Evolutionary conservation across 64 coral and sea anemone genomes (phyloP), one percentile per base, ranked within the genome.

Genomic region (Trachythela sp.): DNA sequence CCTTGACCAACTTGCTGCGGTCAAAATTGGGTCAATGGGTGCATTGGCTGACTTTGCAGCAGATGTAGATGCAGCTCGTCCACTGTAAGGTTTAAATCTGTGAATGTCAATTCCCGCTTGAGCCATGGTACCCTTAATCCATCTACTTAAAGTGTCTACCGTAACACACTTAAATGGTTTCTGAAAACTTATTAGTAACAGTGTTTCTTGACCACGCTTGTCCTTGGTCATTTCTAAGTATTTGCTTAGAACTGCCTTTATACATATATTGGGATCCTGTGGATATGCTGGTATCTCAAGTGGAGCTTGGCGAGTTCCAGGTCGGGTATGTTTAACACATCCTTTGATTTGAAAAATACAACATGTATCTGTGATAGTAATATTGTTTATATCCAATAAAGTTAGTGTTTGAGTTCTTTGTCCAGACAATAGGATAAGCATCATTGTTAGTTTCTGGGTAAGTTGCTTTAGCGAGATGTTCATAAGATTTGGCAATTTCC

Each of bases 91-190:
- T 35, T 80, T 80, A 40, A 37, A 80, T 29, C 37, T 20, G 2
- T 35, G 31, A 80, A 20, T 37, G 2, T 80, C 75, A 80, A 80
- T 80, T 30, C 75, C 75, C 8, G 75, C 30, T 14, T 80, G 31
- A 37, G 20, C 37, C 75, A 80, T 80, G 8, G 20, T 80, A 14
- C 1, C 1, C 30, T 36, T 80, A 39, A 80, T 80, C 75, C 75
- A 80, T 37, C 37, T 10, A 39, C 75, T 80, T 14, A 80, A 39
- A 37, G 75, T 80, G 20, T 80, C 94, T 40, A 43, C 88, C 10
- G 90, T 89, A 14, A 90, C 90, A 31, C 43, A 8, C 41, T 87
- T 92, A 45, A 90, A 86, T 38, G 90, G 94, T 51, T 90, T 95
- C 20, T 49, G 43, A 86, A 68, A 91, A 88, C 89, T 87, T 1